These are phyloP conservation scores for Gymnoscopelus microlampas DNA, from an alignment of 2,797 vertebrate genomes.

Conservation along the genomic window DNA sequence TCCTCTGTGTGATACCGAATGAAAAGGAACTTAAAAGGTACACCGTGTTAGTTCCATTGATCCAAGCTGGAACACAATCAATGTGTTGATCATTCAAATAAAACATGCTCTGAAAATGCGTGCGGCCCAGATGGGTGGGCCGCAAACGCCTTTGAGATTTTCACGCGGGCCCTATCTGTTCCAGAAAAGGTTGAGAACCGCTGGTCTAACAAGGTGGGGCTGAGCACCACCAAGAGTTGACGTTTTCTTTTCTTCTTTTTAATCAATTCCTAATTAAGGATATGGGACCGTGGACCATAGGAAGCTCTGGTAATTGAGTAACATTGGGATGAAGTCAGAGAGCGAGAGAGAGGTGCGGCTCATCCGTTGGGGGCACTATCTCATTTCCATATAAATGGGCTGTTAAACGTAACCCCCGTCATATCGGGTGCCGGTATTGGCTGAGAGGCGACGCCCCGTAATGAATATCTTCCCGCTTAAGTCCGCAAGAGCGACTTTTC, in stretches of 20 bases:
- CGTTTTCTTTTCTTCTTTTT: slow-evolving; percentile 24
- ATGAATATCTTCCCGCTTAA: slow-evolving; percentile 52
- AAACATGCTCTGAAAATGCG: too few relatives aligned
- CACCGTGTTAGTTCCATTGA: too few relatives aligned
- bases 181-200: too few relatives aligned
- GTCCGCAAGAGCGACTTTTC: not conserved
- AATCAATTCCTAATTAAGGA: slow-evolving; percentile 76
- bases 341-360: slow-evolving; percentile 38
- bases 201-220: not conserved
- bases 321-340: slow-evolving; percentile 45
- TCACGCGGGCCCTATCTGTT: too few relatives aligned
- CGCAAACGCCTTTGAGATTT: too few relatives aligned
- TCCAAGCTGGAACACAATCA: too few relatives aligned
- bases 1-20: too few relatives aligned
- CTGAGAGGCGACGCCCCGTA: slow-evolving; percentile 50
- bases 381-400: slow-evolving; percentile 80
- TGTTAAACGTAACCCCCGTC: slow-evolving; percentile 52
- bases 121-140: too few relatives aligned
- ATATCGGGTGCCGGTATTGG: slow-evolving; percentile 54
- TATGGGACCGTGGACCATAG: slow-evolving; percentile 41
- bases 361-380: slow-evolving; percentile 49
- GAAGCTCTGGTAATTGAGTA: slow-evolving; percentile 58
- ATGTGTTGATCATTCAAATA: too few relatives aligned
- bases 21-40: too few relatives aligned
- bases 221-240: slow-evolving; percentile 52